phyloP scores from a whole-genome alignment of 2,113 vertebrate genomes.

The Oncorhynchus mykiss region DNA sequence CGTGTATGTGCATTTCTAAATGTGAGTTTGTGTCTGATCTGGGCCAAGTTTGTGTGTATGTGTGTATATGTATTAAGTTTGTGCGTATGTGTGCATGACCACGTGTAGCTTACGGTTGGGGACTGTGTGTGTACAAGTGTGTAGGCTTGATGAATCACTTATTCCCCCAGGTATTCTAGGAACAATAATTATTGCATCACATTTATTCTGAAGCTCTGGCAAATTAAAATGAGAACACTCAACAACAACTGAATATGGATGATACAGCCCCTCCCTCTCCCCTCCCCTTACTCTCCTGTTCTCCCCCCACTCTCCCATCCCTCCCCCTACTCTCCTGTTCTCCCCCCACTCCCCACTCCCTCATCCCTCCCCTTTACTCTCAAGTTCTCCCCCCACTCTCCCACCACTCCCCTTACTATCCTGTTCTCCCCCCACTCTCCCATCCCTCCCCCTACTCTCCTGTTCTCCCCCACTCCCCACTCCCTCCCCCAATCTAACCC shows the following conservation, averaged over 20 bases:
- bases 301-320: no score
- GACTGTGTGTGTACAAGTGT: neutral
- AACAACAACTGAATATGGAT: neutral
- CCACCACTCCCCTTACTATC: no score
- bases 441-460: neutral
- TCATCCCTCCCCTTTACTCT: no score
- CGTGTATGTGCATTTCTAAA: slow-evolving; percentile 8
- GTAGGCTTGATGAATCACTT: slow-evolving; percentile 59
- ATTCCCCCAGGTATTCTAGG: slow-evolving; percentile 57
- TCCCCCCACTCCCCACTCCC: no score
- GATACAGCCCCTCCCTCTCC: no score
- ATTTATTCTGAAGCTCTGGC: slow-evolving; percentile 35
- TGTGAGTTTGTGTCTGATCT: slow-evolving; percentile 1
- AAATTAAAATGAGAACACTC: slow-evolving; percentile 13
- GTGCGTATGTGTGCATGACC: neutral
- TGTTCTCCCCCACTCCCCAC: no score
- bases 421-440: no score
- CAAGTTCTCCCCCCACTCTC: no score
- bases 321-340: no score
- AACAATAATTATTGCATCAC: slow-evolving; percentile 64
- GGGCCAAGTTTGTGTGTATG: slow-evolving; percentile 12
- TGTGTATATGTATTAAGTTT: slow-evolving; percentile 15
- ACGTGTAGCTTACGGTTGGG: neutral
- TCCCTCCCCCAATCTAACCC: no score
- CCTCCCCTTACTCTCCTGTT: no score